Evolutionary conservation across 2,797 vertebrate species (phyloP).

Genomic region (Takifugu ocellatus): DNA sequence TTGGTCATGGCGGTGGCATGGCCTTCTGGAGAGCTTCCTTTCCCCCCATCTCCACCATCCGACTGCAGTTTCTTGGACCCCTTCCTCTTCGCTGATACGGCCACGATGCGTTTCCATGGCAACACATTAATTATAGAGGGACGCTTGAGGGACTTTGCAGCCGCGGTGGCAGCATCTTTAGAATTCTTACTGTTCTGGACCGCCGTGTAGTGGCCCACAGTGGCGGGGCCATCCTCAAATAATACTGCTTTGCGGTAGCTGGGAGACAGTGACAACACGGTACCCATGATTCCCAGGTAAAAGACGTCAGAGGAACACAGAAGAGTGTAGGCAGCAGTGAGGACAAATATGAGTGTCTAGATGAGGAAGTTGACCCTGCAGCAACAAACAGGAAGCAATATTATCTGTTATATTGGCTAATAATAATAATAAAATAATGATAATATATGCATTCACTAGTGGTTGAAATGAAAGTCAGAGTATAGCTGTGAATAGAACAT

Average conservation of each 20-base stretch:
- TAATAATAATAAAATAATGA: too few relatives aligned
- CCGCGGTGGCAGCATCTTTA: slow-evolving; percentile 73
- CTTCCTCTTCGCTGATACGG: slow-evolving; percentile 89
- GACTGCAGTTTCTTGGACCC: slow-evolving; percentile 88
- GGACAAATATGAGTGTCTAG: slow-evolving; percentile 21
- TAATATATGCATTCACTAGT: too few relatives aligned
- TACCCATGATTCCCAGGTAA: slow-evolving; percentile 78
- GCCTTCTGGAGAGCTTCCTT: slow-evolving; percentile 72
- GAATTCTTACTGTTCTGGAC: slow-evolving; percentile 92
- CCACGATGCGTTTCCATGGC: slow-evolving; percentile 91
- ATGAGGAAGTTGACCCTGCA: slow-evolving; percentile 41
- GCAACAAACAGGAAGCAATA: not conserved
- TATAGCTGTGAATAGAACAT: too few relatives aligned
- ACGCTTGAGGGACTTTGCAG: slow-evolving; percentile 82
- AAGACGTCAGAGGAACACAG: slow-evolving; percentile 11
- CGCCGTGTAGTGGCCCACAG: slow-evolving; percentile 87
- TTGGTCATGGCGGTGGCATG: slow-evolving; percentile 28
- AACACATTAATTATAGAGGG: slow-evolving; percentile 88
- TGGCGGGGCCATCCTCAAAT: slow-evolving; percentile 87
- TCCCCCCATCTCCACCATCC: slow-evolving; percentile 77
- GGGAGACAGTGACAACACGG: slow-evolving; percentile 90
- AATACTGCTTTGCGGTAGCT: slow-evolving; percentile 90
- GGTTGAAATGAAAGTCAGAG: too few relatives aligned
- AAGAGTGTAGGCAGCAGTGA: not conserved
- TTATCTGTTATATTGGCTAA: not conserved